Conservation (phyloP, 2,888 invertebrate species). For the Hypomecis punctinalis region DNA sequence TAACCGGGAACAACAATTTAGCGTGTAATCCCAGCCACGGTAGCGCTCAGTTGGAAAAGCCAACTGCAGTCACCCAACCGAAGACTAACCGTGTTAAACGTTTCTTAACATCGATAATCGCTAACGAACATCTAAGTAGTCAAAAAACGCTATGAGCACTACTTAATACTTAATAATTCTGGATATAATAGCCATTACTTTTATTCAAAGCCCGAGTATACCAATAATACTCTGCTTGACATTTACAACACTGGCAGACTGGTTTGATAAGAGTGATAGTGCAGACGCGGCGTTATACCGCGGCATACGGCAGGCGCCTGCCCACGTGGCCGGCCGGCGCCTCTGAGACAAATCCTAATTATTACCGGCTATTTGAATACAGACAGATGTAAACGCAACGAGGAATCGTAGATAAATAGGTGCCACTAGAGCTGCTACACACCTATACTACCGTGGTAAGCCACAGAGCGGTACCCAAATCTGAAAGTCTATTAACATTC, state of each 20-base stretch:
- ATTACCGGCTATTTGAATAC: conserved; percentile 23
- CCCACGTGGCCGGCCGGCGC: conserved; percentile 29
- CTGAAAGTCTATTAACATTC: too few relatives aligned
- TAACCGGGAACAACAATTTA: too few relatives aligned
- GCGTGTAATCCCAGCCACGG: too few relatives aligned
- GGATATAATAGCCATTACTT: not conserved
- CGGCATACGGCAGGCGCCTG: conserved; percentile 27
- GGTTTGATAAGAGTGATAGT: conserved; percentile 15
- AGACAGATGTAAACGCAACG: conserved; percentile 21
- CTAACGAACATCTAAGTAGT: too few relatives aligned
- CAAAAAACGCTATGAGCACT: too few relatives aligned
- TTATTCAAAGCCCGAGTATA: not conserved
- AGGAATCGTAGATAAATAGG: conserved; percentile 14
- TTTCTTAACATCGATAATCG: too few relatives aligned
- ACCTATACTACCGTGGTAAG: not conserved
- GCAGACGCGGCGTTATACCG: conserved; percentile 10
- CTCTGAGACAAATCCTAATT: conserved; percentile 31
- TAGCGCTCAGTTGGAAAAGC: too few relatives aligned
- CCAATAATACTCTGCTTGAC: not conserved
- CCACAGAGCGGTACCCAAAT: too few relatives aligned
- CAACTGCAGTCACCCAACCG: too few relatives aligned
- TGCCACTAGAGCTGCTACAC: conserved; percentile 11
- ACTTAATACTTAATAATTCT: too few relatives aligned
- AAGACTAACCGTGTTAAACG: too few relatives aligned
- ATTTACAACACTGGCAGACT: not conserved